A percentile compares a stretch with the other conserved stretches of the same genome.
Evolutionary conservation across 2,888 invertebrate genomes (phyloP).

Genomic region (Callimorpha dominula): DNA sequence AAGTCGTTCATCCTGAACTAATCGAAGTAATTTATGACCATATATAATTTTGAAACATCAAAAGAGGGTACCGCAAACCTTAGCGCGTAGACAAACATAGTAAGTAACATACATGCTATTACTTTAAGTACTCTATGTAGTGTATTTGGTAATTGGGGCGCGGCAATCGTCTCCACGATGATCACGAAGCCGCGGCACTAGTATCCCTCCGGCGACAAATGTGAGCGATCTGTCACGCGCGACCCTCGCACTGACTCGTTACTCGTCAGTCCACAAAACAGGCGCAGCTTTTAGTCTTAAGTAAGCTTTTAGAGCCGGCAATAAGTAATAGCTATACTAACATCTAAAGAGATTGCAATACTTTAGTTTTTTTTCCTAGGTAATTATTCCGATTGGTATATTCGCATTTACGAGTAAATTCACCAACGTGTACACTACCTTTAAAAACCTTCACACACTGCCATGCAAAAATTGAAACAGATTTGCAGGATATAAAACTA

Average conservation of each 20-base stretch:
- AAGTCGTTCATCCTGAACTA: no score
- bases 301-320: constrained; percentile 20
- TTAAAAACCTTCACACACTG: no score
- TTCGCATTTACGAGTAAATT: neutral
- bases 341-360: neutral
- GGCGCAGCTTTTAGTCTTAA: constrained; percentile 9
- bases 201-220: constrained; percentile 29
- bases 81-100: neutral
- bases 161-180: constrained; percentile 5
- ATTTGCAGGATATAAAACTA: no score
- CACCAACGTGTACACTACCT: neutral
- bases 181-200: neutral
- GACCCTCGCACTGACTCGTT: constrained; percentile 3
- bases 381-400: neutral
- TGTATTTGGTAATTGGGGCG: constrained; percentile 3
- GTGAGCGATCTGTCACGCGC: constrained; percentile 32
- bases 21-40: neutral
- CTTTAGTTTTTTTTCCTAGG: neutral
- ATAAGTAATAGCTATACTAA: constrained; percentile 10
- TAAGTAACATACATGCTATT: neutral
- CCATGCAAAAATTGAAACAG: no score
- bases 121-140: neutral
- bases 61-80: neutral
- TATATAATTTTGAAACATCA: neutral
- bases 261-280: neutral